A percentile compares a stretch with the other conserved stretches of the same genome.
Evolutionary conservation across 2,797 vertebrate species (phyloP).

Genomic region (Epinephelus awoara): DNA sequence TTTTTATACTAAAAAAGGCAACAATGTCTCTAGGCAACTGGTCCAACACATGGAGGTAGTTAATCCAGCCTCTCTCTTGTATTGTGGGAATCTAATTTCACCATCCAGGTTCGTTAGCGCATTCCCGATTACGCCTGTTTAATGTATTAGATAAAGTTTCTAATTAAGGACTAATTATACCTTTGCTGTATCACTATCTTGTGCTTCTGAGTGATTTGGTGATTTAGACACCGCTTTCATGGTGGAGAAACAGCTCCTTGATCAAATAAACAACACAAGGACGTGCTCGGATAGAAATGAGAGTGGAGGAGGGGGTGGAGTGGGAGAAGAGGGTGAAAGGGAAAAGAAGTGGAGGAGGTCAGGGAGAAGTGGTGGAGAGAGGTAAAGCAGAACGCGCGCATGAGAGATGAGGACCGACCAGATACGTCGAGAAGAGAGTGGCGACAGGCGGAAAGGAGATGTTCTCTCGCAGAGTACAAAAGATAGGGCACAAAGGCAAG

Average conservation of each 20-base stretch:
- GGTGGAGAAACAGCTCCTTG: constrained; percentile 56
- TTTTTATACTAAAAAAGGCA: constrained; percentile 58
- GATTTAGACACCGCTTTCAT: constrained; percentile 71
- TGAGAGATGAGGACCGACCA: constrained; percentile 29
- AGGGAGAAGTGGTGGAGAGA: constrained; percentile 37
- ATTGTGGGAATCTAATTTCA: constrained; percentile 74
- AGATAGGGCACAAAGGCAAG: constrained; percentile 42
- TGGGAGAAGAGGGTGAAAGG: constrained; percentile 26
- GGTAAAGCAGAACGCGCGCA: constrained; percentile 21
- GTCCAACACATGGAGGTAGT: constrained; percentile 51
- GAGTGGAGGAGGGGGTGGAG: constrained; percentile 27
- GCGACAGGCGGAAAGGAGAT: constrained; percentile 37
- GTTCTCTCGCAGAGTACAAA: constrained; percentile 32
- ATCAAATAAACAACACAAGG: constrained; percentile 72
- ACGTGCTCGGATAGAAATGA: constrained; percentile 63
- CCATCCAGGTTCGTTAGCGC: constrained; percentile 71
- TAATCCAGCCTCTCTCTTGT: constrained; percentile 60
- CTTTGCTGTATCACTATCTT: constrained; percentile 73
- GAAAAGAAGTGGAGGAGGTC: constrained; percentile 47
- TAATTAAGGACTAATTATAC: constrained; percentile 84
- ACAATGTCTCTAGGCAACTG: constrained; percentile 71
- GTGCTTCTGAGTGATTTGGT: constrained; percentile 73
- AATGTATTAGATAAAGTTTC: constrained; percentile 81
- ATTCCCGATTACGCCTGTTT: constrained; percentile 62
- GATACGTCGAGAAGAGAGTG: constrained; percentile 31